Evolutionary conservation across 2,113 vertebrate genomes (phyloP).

Genomic region (Baryphthengus martii): DNA sequence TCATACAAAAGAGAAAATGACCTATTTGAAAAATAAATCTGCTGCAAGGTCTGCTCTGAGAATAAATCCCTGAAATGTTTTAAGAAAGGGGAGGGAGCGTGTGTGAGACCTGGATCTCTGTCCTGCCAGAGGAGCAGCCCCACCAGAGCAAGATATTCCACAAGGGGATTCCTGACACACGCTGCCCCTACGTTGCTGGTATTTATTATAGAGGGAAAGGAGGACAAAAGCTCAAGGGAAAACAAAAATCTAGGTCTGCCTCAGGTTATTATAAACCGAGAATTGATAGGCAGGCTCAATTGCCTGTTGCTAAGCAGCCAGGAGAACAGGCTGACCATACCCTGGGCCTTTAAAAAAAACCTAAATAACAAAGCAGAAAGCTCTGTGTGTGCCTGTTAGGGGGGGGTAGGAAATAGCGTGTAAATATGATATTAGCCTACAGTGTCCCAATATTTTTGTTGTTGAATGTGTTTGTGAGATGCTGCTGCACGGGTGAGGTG

Average conservation of each 20-base stretch:
- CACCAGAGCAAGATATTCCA: background rate
- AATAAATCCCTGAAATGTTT: background rate
- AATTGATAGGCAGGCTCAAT: slow-evolving; percentile 61
- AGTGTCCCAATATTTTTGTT: background rate
- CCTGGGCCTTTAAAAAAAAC: background rate
- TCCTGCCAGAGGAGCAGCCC: background rate
- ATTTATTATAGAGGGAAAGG: slow-evolving; percentile 53
- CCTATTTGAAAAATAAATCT: background rate
- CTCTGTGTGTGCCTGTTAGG: background rate
- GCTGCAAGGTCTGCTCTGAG: background rate
- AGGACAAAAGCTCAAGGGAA: slow-evolving; percentile 57
- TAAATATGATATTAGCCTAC: background rate
- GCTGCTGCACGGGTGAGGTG: background rate
- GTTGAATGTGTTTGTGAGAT: background rate
- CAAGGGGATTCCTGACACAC: slow-evolving; percentile 22
- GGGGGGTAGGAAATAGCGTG: background rate
- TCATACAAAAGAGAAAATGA: background rate
- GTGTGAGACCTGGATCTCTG: background rate
- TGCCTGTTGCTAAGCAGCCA: slow-evolving; percentile 69
- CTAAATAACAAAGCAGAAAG: background rate
- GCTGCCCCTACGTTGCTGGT: slow-evolving; percentile 44
- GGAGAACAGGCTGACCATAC: slow-evolving; percentile 42
- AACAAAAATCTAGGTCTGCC: slow-evolving; percentile 67
- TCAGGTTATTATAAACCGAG: slow-evolving; percentile 68
- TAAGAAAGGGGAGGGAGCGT: background rate